Evolutionary conservation across 2,888 invertebrate species (phyloP).

Genomic region (Rhimphoctona megacephalus): DNA sequence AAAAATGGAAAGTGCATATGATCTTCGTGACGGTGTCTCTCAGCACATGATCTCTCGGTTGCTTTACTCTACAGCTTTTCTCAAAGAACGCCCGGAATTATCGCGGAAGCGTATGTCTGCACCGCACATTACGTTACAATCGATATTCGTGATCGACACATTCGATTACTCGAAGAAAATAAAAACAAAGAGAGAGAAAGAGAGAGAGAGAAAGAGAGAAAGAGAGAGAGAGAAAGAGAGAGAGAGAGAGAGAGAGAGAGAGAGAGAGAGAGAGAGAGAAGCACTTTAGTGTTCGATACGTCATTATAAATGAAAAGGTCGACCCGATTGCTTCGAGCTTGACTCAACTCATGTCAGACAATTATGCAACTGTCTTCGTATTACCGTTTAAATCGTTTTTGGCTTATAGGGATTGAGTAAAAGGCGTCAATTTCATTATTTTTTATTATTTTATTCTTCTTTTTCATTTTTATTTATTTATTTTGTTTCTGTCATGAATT

Average conservation of each 20-base stretch:
- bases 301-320: slow-evolving; percentile 67
- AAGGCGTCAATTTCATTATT: background rate
- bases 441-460: background rate
- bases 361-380: slow-evolving; percentile 58
- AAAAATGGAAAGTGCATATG: slow-evolving; percentile 68
- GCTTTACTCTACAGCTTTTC: slow-evolving; percentile 32
- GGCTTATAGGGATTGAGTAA: background rate
- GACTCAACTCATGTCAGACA: slow-evolving; percentile 41
- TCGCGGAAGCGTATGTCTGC: slow-evolving; percentile 64
- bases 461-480: background rate
- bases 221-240: no score
- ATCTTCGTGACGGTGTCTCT: slow-evolving; percentile 56
- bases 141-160: slow-evolving; percentile 62
- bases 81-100: slow-evolving; percentile 63
- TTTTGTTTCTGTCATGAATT: background rate
- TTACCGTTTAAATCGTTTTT: slow-evolving; percentile 26
- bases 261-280: slow-evolving; percentile 26
- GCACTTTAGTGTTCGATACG: slow-evolving; percentile 49
- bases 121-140: slow-evolving; percentile 50
- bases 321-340: slow-evolving; percentile 53
- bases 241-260: no score
- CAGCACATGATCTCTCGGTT: slow-evolving; percentile 37
- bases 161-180: slow-evolving; percentile 40
- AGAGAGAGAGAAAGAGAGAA: slow-evolving; percentile 16
- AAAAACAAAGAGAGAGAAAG: background rate